Conservation (phyloP, 2,797 vertebrate genomes). For the Spinus pinus region DNA sequence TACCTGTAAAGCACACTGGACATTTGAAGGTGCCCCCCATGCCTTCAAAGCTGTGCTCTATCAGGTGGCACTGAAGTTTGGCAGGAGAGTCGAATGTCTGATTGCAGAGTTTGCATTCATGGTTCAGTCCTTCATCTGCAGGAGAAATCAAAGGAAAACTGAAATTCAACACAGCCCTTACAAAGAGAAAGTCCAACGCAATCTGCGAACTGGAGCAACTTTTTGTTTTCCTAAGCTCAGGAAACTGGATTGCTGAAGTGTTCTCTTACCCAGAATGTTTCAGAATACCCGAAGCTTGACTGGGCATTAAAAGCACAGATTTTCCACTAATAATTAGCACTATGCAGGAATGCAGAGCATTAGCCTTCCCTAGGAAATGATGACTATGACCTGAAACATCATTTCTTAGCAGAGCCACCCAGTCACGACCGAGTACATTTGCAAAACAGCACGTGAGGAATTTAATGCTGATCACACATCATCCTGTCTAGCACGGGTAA, state of each 20-base stretch:
- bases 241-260: not conserved
- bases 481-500: not conserved
- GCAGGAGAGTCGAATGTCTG: slow-evolving; percentile 98
- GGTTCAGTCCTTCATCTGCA: slow-evolving; percentile 96
- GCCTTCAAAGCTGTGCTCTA: slow-evolving; percentile 98
- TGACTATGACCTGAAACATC: not conserved
- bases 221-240: not conserved
- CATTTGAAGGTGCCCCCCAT: slow-evolving; percentile 99
- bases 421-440: not conserved
- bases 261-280: not conserved
- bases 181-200: not conserved
- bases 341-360: not conserved
- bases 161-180: not conserved
- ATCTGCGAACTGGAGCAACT: not conserved
- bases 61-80: slow-evolving; percentile 98
- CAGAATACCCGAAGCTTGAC: not conserved
- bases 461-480: not conserved
- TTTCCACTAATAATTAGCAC: not conserved
- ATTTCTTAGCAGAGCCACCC: not conserved
- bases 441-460: not conserved
- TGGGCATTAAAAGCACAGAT: not conserved
- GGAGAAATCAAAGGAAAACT: slow-evolving; percentile 24
- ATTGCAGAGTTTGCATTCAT: slow-evolving; percentile 98
- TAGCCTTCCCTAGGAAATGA: not conserved
- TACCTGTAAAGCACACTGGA: slow-evolving; percentile 97